These are phyloP conservation scores for Notarius lentiginosus DNA, from an alignment of 2,113 vertebrate genomes.

Conservation along the genomic window DNA sequence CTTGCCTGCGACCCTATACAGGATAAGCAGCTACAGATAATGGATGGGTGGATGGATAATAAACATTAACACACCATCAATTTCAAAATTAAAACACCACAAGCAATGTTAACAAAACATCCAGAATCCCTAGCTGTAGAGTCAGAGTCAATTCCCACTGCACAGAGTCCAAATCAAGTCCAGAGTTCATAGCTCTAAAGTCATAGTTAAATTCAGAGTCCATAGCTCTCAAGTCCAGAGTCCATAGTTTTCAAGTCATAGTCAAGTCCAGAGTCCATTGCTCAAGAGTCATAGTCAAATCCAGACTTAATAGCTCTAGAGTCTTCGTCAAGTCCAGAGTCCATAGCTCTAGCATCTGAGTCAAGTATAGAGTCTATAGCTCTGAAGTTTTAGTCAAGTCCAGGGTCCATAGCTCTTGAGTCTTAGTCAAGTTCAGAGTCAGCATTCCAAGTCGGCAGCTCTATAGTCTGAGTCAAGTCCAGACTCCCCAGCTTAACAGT, in stretches of 20 bases:
- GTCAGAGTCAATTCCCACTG: not conserved
- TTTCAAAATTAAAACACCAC: not conserved
- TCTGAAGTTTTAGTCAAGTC: not conserved
- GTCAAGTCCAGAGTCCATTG: not conserved
- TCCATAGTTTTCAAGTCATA: too few species aligned
- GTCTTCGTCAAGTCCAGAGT: not conserved
- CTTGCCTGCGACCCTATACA: too few species aligned
- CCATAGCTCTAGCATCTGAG: not conserved
- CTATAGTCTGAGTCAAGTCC: not conserved
- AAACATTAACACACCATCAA: not conserved
- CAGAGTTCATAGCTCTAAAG: not conserved
- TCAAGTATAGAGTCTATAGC: not conserved
- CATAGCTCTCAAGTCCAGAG: not conserved
- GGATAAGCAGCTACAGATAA: too few species aligned
- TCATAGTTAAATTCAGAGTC: not conserved
- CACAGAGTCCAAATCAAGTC: not conserved
- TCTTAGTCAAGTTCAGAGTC: not conserved
- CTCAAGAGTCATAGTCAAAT: not conserved
- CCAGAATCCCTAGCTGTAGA: not conserved
- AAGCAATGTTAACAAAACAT: not conserved
- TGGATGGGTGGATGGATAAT: too few species aligned
- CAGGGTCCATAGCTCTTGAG: not conserved
- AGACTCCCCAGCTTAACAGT: not conserved
- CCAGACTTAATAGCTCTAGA: not conserved
- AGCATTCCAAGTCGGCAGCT: not conserved